Conservation (phyloP, 92 coral and sea anemone genomes). For the Paramuricea clavata region DNA sequence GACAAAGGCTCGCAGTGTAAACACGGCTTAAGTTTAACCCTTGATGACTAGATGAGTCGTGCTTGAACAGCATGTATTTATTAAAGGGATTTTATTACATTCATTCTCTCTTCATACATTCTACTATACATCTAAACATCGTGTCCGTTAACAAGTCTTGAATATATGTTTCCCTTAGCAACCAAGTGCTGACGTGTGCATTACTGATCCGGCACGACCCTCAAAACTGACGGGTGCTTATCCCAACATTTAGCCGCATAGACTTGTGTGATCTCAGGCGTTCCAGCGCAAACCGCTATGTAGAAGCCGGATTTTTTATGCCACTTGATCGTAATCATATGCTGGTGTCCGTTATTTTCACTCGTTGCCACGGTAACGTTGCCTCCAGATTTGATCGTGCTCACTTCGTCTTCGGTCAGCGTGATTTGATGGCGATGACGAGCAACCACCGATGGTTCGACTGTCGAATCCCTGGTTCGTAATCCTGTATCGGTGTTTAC, state of each 20-base stretch:
- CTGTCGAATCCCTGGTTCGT: not conserved
- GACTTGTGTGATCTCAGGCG: not conserved
- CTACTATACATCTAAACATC: not conserved
- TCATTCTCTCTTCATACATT: too few species aligned
- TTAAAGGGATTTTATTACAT: too few species aligned
- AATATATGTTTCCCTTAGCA: not conserved
- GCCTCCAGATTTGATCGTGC: too few species aligned
- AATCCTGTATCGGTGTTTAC: not conserved
- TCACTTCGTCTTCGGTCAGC: too few species aligned
- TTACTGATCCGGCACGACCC: not conserved
- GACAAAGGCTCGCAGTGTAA: too few species aligned
- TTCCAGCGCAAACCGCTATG: not conserved
- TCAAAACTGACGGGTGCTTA: not conserved
- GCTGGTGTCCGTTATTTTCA: not conserved
- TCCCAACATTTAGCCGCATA: not conserved
- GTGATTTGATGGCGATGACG: slow-evolving; percentile 62
- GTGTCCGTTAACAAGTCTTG: not conserved
- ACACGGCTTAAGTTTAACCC: too few species aligned
- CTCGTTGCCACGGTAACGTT: slow-evolving; percentile 28
- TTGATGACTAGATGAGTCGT: too few species aligned
- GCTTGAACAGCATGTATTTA: too few species aligned
- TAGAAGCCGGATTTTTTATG: not conserved
- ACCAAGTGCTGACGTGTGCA: not conserved
- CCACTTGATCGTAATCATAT: not conserved
- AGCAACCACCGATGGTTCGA: not conserved